Base-by-base conservation (phyloP, 2,888 invertebrate species). In the Ganaspis brasiliensis region DNA sequence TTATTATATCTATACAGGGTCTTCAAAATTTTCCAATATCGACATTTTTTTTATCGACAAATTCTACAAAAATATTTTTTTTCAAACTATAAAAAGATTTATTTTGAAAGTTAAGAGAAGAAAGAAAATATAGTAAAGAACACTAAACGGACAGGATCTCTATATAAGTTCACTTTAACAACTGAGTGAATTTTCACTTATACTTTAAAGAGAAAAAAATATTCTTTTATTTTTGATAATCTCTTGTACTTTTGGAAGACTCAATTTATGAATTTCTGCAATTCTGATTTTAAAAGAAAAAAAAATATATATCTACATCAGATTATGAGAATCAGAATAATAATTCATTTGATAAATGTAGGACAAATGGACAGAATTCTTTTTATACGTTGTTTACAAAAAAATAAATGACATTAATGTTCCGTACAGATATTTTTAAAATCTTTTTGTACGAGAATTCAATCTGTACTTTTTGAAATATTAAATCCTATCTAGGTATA, bases 61-160 rank as follows among this genome's bases (percentile, higher is more conserved):
- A 12, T 16, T 4, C 49, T 52, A 49, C 16, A 52, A 71, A 71
- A 71, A 71, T 71, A 71, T 71, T 24, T 26, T n/a, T n/a, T n/a
- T n/a, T n/a, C n/a, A n/a, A n/a, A n/a, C 49, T 52, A 49, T 10
- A 52, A 71, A 71, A 71, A 71, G 45, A 71, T 71, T 19, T 24
- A 16, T 61, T 49, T 70, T 12, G 4, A 70, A 70, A 71, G 24
- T 24, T 31, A 26, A 71, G 6, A 45, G n/a, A n/a, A n/a, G n/a
- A n/a, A n/a, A n/a, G n/a, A n/a, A n/a, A n/a, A n/a, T n/a, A n/a
- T n/a, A n/a, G n/a, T n/a, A n/a, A n/a, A n/a, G n/a, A n/a, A n/a
- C n/a, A n/a, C n/a, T n/a, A n/a, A n/a, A n/a, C n/a, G n/a, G n/a
- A n/a, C n/a, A n/a, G n/a, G n/a, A n/a, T n/a, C n/a, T n/a, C n/a